phyloP scores from a whole-genome alignment of 2,888 invertebrate species.

The Crepidodera aurea region DNA sequence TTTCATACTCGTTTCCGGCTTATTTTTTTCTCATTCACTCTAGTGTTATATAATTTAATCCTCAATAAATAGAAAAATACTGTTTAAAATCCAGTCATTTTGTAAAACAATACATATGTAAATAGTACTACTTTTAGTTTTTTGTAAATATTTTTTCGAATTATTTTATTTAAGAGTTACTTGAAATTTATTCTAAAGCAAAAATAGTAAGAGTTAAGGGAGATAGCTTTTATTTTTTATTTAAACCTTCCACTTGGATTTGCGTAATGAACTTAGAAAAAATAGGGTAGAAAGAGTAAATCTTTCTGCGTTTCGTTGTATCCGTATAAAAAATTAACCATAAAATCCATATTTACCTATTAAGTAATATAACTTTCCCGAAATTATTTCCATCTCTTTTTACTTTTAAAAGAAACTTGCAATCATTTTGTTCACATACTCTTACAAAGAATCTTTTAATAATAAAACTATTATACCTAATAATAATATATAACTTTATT shows the following conservation, averaged over 20 bases:
- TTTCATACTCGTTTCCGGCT: background rate
- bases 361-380: no score
- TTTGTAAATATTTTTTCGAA: conserved; percentile 29
- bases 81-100: conserved; percentile 31
- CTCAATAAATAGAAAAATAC: conserved; percentile 32
- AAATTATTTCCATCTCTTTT: no score
- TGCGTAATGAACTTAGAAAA: background rate
- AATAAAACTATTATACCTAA: no score
- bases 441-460: no score
- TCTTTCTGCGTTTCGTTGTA: background rate
- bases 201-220: background rate
- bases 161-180: conserved; percentile 9
- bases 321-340: background rate
- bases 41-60: conserved; percentile 1
- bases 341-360: no score
- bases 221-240: background rate
- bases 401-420: no score
- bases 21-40: background rate
- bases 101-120: conserved; percentile 31
- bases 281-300: background rate
- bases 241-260: background rate
- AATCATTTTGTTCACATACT: no score
- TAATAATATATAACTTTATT: no score
- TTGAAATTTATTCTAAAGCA: conserved; percentile 20
- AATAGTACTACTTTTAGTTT: conserved; percentile 16